A percentile compares a stretch with the other conserved stretches of the same genome.
Conservation (phyloP, 2,888 invertebrate species). For the Zaprionus lineosus region DNA sequence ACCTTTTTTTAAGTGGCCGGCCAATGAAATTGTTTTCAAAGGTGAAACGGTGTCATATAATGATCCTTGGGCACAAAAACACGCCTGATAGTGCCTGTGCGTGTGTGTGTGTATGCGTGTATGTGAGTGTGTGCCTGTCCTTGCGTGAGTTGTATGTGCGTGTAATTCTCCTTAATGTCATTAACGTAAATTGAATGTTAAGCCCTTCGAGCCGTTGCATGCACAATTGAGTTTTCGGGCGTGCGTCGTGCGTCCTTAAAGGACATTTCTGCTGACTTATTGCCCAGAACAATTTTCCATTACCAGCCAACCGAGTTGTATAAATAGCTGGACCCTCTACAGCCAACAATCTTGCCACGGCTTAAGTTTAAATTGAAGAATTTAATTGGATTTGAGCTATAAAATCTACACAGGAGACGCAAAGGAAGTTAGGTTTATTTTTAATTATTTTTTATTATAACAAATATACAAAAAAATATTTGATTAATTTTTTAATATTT, state of each 20-base stretch:
- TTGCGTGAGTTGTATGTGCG: conserved; percentile 29
- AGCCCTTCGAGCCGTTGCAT: conserved; percentile 70
- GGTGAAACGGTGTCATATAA: conserved; percentile 44
- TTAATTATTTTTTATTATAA: too few species aligned
- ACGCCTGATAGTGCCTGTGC: conserved; percentile 7
- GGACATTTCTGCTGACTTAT: conserved; percentile 35
- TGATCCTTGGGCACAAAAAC: conserved; percentile 13
- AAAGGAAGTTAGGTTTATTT: too few species aligned
- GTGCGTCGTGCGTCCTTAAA: conserved; percentile 9
- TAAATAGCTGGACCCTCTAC: too few species aligned
- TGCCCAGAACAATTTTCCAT: conserved; percentile 28
- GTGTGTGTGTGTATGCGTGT: neutral
- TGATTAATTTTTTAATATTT: too few species aligned
- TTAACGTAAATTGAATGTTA: conserved; percentile 77
- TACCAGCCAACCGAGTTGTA: conserved; percentile 11
- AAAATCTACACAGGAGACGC: too few species aligned
- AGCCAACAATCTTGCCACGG: too few species aligned
- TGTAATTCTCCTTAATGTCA: conserved; percentile 73
- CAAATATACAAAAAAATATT: too few species aligned
- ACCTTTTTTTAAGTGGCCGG: conserved; percentile 74
- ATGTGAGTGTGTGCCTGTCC: conserved; percentile 6
- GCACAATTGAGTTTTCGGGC: conserved; percentile 68
- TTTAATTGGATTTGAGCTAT: too few species aligned
- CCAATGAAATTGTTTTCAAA: conserved; percentile 54
- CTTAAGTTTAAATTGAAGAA: conserved; percentile 10